Percentiles rank a stretch among this genome's conserved stretches.
Evolutionary conservation across 1,140 invertebrate species (phyloP).

Genomic region (Brachionus sp.): DNA sequence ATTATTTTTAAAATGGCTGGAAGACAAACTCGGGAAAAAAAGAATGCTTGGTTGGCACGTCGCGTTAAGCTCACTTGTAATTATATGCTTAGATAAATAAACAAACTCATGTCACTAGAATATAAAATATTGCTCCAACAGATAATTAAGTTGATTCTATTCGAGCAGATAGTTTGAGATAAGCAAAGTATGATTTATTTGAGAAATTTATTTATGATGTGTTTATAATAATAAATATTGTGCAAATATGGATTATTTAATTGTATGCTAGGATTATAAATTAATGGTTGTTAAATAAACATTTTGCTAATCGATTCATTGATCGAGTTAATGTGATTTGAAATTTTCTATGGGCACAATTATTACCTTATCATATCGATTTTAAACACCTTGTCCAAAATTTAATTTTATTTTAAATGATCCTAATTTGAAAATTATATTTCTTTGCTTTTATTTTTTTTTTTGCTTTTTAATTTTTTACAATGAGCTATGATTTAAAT

Average conservation of each 20-base stretch:
- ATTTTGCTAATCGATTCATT: constrained; percentile 8
- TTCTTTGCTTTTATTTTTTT: neutral
- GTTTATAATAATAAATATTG: constrained; percentile 4
- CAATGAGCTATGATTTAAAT: neutral
- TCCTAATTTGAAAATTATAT: neutral
- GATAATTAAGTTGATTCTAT: constrained; percentile 7
- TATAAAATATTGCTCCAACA: neutral
- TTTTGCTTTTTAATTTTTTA: neutral
- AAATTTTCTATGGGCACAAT: neutral
- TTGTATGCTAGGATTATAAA: neutral
- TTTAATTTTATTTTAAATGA: neutral
- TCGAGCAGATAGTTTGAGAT: neutral
- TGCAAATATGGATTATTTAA: constrained; percentile 8
- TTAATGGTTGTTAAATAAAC: constrained; percentile 21
- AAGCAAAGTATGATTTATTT: neutral
- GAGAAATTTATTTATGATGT: neutral
- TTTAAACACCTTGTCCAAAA: constrained; percentile 8
- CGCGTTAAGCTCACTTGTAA: neutral
- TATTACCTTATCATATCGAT: neutral
- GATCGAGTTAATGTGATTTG: neutral
- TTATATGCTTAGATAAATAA: constrained; percentile 2
- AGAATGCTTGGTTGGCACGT: neutral
- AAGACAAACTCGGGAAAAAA: neutral
- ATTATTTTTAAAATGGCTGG: neutral
- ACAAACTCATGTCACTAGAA: neutral